A percentile compares a stretch with the other conserved stretches of the same genome.
Conservation (phyloP, 2,113 vertebrate genomes). For the Mustela lutreola region DNA sequence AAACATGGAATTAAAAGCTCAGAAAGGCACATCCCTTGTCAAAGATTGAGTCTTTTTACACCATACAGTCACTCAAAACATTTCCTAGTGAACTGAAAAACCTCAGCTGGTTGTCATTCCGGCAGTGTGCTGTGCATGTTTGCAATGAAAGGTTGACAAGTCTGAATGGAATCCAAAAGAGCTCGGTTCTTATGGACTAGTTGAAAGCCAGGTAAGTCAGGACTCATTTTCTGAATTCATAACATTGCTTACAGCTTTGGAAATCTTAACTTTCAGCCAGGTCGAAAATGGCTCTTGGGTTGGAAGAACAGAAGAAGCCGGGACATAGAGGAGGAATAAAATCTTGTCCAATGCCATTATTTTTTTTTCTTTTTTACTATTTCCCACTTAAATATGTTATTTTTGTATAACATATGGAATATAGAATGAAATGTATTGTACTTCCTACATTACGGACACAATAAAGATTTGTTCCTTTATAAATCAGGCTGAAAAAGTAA, state of each 20-base stretch:
- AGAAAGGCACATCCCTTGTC: slow-evolving; percentile 76
- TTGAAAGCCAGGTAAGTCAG: slow-evolving; percentile 71
- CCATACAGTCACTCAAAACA: slow-evolving; percentile 59
- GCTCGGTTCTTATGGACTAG: slow-evolving; percentile 53
- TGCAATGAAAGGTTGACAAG: background rate
- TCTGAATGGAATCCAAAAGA: slow-evolving; percentile 75
- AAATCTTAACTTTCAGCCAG: slow-evolving; percentile 65
- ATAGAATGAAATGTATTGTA: background rate
- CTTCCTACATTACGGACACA: background rate
- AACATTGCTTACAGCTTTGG: slow-evolving; percentile 64
- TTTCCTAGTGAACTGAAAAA: slow-evolving; percentile 63
- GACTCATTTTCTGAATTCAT: slow-evolving; percentile 69
- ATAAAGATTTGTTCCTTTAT: slow-evolving; percentile 37
- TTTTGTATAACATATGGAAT: background rate
- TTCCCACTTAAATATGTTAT: background rate
- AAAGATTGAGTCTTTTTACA: slow-evolving; percentile 79
- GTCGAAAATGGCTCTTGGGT: slow-evolving; percentile 58
- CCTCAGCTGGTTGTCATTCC: slow-evolving; percentile 45
- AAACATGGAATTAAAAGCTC: slow-evolving; percentile 78
- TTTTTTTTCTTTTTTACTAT: background rate
- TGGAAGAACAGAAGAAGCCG: background rate
- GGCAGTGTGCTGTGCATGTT: background rate
- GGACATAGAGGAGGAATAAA: background rate
- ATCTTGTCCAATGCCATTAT: rapidly evolving
- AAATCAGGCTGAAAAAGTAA: slow-evolving; percentile 2